A percentile compares a stretch with the other conserved stretches of the same genome.
Evolutionary conservation across 2,113 vertebrate species (phyloP).

Genomic region (Macquaria australasica): DNA sequence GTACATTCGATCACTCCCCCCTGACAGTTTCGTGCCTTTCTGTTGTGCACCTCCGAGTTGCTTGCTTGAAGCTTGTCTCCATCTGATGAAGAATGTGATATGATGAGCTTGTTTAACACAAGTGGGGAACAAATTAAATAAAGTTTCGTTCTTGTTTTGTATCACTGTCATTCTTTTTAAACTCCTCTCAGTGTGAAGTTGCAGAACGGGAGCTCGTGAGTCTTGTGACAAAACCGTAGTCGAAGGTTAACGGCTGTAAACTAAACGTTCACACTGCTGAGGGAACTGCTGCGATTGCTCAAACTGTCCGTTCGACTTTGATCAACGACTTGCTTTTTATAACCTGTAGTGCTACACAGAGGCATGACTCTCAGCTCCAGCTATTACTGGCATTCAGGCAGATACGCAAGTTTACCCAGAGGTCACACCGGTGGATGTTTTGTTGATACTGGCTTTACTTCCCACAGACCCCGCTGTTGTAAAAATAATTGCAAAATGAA

Average conservation of each 20-base stretch:
- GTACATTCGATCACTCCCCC: constrained; percentile 1
- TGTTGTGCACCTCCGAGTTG: constrained; percentile 70
- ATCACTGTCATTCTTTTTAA: constrained; percentile 60
- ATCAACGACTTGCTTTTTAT: constrained; percentile 20
- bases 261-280: not conserved
- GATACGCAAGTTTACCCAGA: not conserved
- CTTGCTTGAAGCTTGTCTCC: constrained; percentile 69
- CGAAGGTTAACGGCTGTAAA: not conserved
- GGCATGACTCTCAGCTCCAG: not conserved
- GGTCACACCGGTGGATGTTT: not conserved
- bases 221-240: constrained; percentile 29
- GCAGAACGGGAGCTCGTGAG: not conserved
- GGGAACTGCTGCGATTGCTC: not conserved
- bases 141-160: constrained; percentile 83
- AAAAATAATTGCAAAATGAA: not conserved
- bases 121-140: constrained; percentile 78
- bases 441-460: not conserved
- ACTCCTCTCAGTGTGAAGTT: not conserved
- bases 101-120: constrained; percentile 73
- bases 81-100: constrained; percentile 76
- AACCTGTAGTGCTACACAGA: constrained; percentile 8
- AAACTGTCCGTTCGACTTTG: constrained; percentile 36
- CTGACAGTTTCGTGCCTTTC: constrained; percentile 78
- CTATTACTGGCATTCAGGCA: not conserved
- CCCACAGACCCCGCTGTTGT: not conserved